Percentiles rank a stretch among this genome's conserved stretches.
Conservation (phyloP, 2,888 invertebrate genomes). For the Hylaea fasciaria region DNA sequence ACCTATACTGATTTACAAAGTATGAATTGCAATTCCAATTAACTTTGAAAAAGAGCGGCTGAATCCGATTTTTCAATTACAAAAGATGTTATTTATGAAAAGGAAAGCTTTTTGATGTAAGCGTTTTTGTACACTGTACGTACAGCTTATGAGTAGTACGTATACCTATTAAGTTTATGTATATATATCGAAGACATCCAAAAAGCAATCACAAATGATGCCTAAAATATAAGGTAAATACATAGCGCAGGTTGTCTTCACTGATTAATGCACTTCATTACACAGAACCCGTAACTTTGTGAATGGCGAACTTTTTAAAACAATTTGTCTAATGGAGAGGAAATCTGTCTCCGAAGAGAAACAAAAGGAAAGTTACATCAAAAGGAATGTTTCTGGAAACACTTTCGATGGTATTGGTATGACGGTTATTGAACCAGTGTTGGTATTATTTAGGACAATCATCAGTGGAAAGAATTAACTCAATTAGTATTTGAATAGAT, state of each 20-base stretch:
- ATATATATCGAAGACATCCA: no score
- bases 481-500: no score
- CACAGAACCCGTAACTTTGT: slow-evolving; percentile 50
- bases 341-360: slow-evolving; percentile 63
- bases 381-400: slow-evolving; percentile 51
- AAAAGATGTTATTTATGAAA: neutral
- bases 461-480: no score
- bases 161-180: no score
- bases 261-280: slow-evolving; percentile 59
- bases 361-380: slow-evolving; percentile 65
- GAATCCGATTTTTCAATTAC: slow-evolving; percentile 17
- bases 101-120: no score
- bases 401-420: slow-evolving; percentile 27
- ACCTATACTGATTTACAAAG: slow-evolving; percentile 39
- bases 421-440: neutral
- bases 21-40: slow-evolving; percentile 46
- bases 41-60: slow-evolving; percentile 34
- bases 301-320: slow-evolving; percentile 65
- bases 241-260: slow-evolving; percentile 16
- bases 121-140: no score
- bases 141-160: no score
- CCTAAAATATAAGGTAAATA: slow-evolving; percentile 1
- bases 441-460: neutral
- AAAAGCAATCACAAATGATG: neutral
- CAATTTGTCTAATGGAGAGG: slow-evolving; percentile 68